Conservation (phyloP, 2,888 invertebrate genomes). For the Meteorus colon region DNA sequence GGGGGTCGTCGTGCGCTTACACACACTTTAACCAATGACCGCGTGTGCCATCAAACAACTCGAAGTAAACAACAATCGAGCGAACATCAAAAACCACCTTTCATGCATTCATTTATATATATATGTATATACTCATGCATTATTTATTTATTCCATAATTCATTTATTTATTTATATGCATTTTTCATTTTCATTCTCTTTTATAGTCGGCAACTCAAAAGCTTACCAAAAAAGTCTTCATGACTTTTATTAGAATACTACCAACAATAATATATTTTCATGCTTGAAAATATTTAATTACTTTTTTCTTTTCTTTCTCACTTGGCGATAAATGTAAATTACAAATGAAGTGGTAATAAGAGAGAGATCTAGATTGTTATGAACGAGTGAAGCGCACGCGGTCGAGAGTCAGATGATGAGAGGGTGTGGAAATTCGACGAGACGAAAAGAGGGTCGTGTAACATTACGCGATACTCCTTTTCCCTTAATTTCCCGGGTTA, state of each 20-base stretch:
- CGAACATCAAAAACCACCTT: conserved; percentile 11
- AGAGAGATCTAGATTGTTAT: conserved; percentile 46
- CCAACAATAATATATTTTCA: conserved; percentile 46
- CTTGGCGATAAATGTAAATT: conserved; percentile 73
- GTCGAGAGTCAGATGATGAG: background rate
- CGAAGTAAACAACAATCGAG: conserved; percentile 25
- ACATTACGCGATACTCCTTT: conserved; percentile 3
- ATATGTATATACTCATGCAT: conserved; percentile 1
- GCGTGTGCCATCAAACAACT: conserved; percentile 15
- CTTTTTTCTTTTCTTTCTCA: conserved; percentile 74
- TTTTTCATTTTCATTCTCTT: conserved; percentile 47
- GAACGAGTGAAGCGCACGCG: conserved; percentile 1
- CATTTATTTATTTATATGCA: background rate
- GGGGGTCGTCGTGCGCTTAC: conserved; percentile 35
- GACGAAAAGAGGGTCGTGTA: conserved; percentile 19
- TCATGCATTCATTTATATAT: conserved; percentile 27
- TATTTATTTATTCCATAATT: conserved; percentile 4
- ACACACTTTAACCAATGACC: conserved; percentile 34
- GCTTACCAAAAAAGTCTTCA: conserved; percentile 37
- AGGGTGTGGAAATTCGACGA: conserved; percentile 20
- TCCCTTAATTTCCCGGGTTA: conserved; percentile 47
- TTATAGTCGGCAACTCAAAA: conserved; percentile 34
- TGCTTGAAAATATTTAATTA: conserved; percentile 72
- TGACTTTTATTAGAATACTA: conserved; percentile 49
- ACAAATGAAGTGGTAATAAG: conserved; percentile 74